Evolutionary conservation across 2,797 vertebrate genomes (phyloP).

Genomic region (Hydrocynus forskahlii): DNA sequence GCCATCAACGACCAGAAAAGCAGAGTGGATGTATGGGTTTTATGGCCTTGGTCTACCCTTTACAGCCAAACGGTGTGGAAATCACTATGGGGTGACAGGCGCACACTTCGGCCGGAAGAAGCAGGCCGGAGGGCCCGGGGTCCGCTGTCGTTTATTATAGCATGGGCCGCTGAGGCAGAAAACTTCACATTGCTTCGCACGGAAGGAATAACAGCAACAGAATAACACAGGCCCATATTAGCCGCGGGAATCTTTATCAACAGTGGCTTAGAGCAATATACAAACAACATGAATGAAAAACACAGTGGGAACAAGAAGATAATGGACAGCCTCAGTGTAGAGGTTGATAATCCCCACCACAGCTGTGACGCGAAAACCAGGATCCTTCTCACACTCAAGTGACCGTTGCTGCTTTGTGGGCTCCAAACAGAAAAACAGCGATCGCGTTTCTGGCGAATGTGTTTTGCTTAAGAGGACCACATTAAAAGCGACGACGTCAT

Average conservation of each 20-base stretch:
- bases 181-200: slow-evolving; percentile 21
- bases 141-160: slow-evolving; percentile 46
- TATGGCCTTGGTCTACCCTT: slow-evolving; percentile 19
- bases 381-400: slow-evolving; percentile 15
- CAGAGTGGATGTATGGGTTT: slow-evolving; percentile 29
- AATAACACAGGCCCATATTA: slow-evolving; percentile 43
- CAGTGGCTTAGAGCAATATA: slow-evolving; percentile 55
- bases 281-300: slow-evolving; percentile 49
- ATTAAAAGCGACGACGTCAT: slow-evolving; percentile 19
- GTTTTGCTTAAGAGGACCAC: slow-evolving; percentile 24
- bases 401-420: slow-evolving; percentile 1
- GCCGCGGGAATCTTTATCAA: slow-evolving; percentile 54
- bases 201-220: slow-evolving; percentile 49
- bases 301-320: slow-evolving; percentile 29
- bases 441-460: slow-evolving; percentile 13
- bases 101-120: background rate
- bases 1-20: slow-evolving; percentile 23
- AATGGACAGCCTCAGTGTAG: slow-evolving; percentile 21
- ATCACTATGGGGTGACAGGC: slow-evolving; percentile 34
- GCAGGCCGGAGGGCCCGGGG: slow-evolving; percentile 12
- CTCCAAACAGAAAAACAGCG: slow-evolving; percentile 10
- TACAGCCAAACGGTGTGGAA: slow-evolving; percentile 23
- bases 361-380: background rate
- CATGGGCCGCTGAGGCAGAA: slow-evolving; percentile 22
- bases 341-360: slow-evolving; percentile 41